These are phyloP conservation scores for Strigops habroptila DNA, from an alignment of 2,113 vertebrate species.

Conservation along the genomic window DNA sequence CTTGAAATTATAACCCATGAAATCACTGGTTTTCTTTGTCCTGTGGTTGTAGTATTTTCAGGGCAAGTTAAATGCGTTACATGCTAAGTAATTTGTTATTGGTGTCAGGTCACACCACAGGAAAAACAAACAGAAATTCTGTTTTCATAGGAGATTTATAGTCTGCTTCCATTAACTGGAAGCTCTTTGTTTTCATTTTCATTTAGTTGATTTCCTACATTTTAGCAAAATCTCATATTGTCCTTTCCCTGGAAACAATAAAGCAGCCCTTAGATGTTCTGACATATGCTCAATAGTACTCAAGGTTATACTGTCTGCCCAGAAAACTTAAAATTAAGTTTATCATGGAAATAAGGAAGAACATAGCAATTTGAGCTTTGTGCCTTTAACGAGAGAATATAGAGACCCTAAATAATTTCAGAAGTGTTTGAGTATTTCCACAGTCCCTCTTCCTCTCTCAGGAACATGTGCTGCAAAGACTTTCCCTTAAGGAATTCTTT, in stretches of 20 bases:
- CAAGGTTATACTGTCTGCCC: neutral
- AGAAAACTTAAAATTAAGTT: neutral
- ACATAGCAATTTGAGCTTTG: neutral
- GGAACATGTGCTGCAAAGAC: neutral
- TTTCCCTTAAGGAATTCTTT: neutral
- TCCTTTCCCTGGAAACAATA: neutral
- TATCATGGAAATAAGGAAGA: neutral
- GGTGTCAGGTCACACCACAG: neutral
- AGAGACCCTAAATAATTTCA: neutral
- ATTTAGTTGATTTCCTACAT: neutral
- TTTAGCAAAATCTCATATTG: neutral
- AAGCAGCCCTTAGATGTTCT: neutral
- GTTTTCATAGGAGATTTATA: neutral
- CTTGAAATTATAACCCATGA: neutral
- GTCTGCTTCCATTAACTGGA: neutral
- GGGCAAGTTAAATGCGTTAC: neutral
- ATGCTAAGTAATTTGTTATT: neutral
- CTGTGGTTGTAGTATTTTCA: neutral
- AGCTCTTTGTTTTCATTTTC: neutral
- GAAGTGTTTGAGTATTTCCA: constrained; percentile 27
- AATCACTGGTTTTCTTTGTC: neutral
- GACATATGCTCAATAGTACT: neutral
- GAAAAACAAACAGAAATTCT: neutral
- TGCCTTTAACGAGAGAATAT: neutral
- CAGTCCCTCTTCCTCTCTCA: neutral